These are phyloP conservation scores for Epirrhoe alternata DNA, from an alignment of 2,888 invertebrate species.

Conservation along the genomic window DNA sequence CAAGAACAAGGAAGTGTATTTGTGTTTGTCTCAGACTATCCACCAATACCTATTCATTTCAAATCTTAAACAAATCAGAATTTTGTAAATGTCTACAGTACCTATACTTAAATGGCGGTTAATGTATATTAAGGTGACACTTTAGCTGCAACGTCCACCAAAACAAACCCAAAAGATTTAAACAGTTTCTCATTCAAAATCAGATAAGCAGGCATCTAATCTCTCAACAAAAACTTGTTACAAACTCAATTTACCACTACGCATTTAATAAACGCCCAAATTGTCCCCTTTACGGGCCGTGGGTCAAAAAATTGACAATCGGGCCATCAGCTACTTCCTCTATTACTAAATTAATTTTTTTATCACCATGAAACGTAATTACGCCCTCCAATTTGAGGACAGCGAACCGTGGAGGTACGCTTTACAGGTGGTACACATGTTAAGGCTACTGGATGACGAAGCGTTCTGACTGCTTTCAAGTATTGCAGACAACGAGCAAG, in stretches of 20 bases:
- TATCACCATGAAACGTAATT: conserved; percentile 69
- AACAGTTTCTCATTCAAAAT: neutral
- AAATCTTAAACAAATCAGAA: too few species aligned
- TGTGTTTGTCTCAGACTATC: too few species aligned
- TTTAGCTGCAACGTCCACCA: neutral
- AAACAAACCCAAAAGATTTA: neutral
- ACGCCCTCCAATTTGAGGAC: conserved; percentile 69
- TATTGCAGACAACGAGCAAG: neutral
- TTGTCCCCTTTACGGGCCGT: conserved; percentile 44
- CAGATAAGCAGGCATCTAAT: conserved; percentile 12
- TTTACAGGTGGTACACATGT: conserved; percentile 42
- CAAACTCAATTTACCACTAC: conserved; percentile 35
- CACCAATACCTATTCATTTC: too few species aligned
- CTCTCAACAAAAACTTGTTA: conserved; percentile 21
- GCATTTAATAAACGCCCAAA: conserved; percentile 40
- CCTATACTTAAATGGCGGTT: too few species aligned
- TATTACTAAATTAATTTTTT: conserved; percentile 62
- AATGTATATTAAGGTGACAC: too few species aligned
- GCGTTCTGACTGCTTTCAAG: neutral
- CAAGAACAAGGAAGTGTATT: too few species aligned
- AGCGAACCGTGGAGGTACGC: conserved; percentile 59
- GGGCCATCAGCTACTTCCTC: conserved; percentile 62
- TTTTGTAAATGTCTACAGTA: too few species aligned
- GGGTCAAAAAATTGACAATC: conserved; percentile 49
- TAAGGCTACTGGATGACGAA: conserved; percentile 1